A percentile compares a stretch with the other conserved stretches of the same genome.
Conservation (phyloP, 2,888 invertebrate species). For the Sipunculus nudus region DNA sequence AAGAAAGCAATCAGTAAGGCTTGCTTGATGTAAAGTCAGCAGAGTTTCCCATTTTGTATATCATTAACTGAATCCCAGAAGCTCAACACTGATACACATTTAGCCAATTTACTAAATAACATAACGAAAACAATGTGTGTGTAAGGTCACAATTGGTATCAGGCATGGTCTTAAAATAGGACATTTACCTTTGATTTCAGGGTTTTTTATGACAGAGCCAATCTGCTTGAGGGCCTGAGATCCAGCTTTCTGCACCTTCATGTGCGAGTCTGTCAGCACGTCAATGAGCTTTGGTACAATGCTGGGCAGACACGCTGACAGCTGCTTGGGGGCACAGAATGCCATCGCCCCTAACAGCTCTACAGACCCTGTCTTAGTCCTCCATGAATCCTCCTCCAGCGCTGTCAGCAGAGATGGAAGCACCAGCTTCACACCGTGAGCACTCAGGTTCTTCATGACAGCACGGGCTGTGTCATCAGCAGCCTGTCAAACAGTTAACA, state of each 20-base stretch:
- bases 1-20: no score
- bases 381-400: conserved; percentile 97
- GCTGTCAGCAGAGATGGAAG: conserved; percentile 92
- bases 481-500: no score
- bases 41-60: no score
- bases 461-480: conserved; percentile 96
- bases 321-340: conserved; percentile 97
- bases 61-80: no score
- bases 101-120: no score
- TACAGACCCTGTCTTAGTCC: conserved; percentile 86
- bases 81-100: no score
- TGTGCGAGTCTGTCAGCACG: conserved; percentile 96
- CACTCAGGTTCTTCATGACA: conserved; percentile 89
- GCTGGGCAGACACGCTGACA: conserved; percentile 96
- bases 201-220: conserved; percentile 97
- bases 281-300: conserved; percentile 98
- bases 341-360: conserved; percentile 98
- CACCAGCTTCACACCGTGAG: conserved; percentile 97
- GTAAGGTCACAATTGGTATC: no score
- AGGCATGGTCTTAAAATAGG: no score
- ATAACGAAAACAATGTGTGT: no score
- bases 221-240: conserved; percentile 95
- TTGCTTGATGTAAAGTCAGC: no score
- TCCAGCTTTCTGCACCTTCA: conserved; percentile 95
- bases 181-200: conserved; percentile 79